Evolutionary conservation across 1,140 invertebrate genomes (phyloP).

Genomic region (Meloidogyne chitwoodi): DNA sequence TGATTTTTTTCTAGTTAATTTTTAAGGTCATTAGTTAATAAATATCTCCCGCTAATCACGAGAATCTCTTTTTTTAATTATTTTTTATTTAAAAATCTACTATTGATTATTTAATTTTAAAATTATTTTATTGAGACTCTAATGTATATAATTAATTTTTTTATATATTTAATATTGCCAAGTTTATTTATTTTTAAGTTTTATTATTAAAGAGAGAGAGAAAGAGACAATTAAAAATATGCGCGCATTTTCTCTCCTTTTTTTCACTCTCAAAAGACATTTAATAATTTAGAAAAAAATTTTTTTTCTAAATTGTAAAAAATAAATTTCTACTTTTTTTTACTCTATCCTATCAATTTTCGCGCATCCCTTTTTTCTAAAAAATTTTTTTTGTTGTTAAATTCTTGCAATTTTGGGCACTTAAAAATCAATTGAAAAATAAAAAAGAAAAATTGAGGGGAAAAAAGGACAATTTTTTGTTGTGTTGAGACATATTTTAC

Average conservation of each 20-base stretch:
- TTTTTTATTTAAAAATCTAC: too few species aligned
- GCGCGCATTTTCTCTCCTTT: background rate
- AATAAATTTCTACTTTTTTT: background rate
- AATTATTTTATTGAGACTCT: too few species aligned
- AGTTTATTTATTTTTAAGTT: too few species aligned
- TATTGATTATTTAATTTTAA: too few species aligned
- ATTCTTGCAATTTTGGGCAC: background rate
- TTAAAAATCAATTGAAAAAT: background rate
- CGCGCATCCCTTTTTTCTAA: too few species aligned
- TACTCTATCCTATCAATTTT: too few species aligned
- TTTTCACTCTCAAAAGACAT: background rate
- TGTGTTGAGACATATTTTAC: too few species aligned
- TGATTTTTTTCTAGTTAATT: background rate
- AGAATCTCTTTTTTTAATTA: too few species aligned
- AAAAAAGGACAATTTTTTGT: background rate
- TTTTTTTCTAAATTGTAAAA: background rate
- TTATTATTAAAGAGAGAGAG: too few species aligned
- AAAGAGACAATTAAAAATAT: too few species aligned
- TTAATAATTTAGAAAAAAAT: background rate
- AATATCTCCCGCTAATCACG: background rate
- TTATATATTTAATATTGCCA: too few species aligned
- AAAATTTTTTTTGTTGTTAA: background rate
- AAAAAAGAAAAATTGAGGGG: background rate
- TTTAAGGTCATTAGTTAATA: background rate
- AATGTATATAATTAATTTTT: too few species aligned